Evolutionary conservation across 1,140 invertebrate species (phyloP), one percentile per base, ranked within the genome.

Genomic region (Planococcus citri): DNA sequence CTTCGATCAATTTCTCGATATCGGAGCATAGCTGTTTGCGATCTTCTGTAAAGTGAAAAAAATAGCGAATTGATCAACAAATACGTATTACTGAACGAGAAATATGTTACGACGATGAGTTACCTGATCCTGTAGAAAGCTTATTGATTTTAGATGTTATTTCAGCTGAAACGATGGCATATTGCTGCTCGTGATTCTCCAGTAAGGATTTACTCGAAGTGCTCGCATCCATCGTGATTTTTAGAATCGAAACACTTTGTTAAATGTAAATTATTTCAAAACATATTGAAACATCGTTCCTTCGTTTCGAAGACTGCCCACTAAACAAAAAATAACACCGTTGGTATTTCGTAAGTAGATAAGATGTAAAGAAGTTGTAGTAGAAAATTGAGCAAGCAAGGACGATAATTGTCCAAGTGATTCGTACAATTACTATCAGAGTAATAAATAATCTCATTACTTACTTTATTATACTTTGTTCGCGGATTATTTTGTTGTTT

Each of bases 151-250:
- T 88, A 37, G 88, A 85, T 6, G 89, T 92, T 70, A 91, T 88
- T 79, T 91, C 89, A 29, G 89, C 90, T 75, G 88, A 89, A 71
- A 90, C 81, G 72, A 88, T 81, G 33, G 88, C 88, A 79, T 91
- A 91, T 79, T 91, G 89, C 78, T 92, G 89, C 76, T 92, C 90
- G 75, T 91, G 91, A 71, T 87, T 88, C 75, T 89, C 87, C 75
- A 91, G 85, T 75, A 91, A 51, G 1, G 60, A 64, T 25, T 25
- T 64, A 27, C 22, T 64, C 10, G 60, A 64, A 22, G 60, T 64
- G 25, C 22, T 64, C 10, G 60, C 22, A 10, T 64, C 60, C 60
- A 64, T 64, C 17, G 3, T 22, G 4, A 58, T 17, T 33, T 33
- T 33, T n/a, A n/a, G n/a, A n/a, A 9, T 51, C 6, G n/a, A 51